Evolutionary conservation across 2,888 invertebrate species (phyloP).

Genomic region (Urechis unicinctus): DNA sequence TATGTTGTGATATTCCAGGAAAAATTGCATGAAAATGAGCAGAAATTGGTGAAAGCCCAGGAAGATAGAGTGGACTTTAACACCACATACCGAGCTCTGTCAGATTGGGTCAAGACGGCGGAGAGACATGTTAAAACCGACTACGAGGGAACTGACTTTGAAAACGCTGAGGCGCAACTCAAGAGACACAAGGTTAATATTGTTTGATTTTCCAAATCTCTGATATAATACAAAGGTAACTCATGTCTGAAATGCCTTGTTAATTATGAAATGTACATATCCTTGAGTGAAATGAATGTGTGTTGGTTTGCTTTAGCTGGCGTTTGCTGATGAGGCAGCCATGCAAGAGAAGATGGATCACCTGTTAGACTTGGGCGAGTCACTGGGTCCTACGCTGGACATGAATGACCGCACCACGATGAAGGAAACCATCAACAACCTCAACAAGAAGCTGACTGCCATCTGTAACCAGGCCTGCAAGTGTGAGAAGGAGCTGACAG

Average conservation of each 20-base stretch:
- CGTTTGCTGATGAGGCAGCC: conserved; percentile 42
- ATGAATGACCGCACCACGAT: conserved; percentile 41
- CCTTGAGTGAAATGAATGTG: not conserved
- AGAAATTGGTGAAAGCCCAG: conserved; percentile 32
- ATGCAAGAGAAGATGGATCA: conserved; percentile 44
- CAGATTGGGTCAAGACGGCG: conserved; percentile 38
- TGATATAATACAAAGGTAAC: not conserved
- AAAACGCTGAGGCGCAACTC: conserved; percentile 72
- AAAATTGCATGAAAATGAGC: conserved; percentile 34
- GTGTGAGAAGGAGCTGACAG: conserved; percentile 68
- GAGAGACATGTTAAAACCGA: conserved; percentile 55
- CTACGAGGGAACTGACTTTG: conserved; percentile 81
- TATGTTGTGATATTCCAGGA: conserved; percentile 20
- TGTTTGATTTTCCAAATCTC: not conserved
- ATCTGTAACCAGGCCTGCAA: conserved; percentile 77
- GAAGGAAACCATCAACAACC: conserved; percentile 49
- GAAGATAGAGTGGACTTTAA: conserved; percentile 34
- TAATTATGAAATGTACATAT: not conserved
- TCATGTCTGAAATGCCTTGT: not conserved
- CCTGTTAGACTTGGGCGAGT: conserved; percentile 37
- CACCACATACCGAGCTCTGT: conserved; percentile 32
- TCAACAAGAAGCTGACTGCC: conserved; percentile 67
- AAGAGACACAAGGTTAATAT: conserved; percentile 70
- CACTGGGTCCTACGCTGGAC: conserved; percentile 38
- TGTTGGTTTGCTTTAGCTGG: conserved; percentile 27